A percentile compares a stretch with the other conserved stretches of the same genome.
These are phyloP conservation scores for Geotria australis DNA, from an alignment of 2,797 vertebrate genomes.

Conservation along the genomic window DNA sequence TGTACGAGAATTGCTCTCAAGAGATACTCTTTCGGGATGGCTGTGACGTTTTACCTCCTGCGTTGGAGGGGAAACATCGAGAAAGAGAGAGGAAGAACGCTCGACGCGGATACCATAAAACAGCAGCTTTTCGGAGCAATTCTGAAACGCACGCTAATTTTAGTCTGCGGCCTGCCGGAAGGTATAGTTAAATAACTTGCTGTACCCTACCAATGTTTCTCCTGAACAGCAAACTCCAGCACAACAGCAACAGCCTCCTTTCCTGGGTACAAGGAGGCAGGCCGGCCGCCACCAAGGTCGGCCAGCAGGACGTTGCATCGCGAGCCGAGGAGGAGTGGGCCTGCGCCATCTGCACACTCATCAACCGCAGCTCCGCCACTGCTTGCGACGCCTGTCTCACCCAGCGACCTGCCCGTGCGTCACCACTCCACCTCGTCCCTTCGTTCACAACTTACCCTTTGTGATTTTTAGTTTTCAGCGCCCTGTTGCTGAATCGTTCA, in stretches of 20 bases:
- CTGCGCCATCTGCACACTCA: constrained; percentile 40
- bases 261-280: constrained; percentile 13
- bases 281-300: constrained; percentile 7
- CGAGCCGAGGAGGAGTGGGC: constrained; percentile 48
- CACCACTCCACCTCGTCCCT: no score
- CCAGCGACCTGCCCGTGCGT: constrained; percentile 31
- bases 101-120: background rate
- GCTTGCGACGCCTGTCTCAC: constrained; percentile 50
- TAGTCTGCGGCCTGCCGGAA: background rate
- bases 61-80: no score
- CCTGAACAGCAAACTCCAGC: constrained; percentile 20
- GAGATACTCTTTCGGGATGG: no score
- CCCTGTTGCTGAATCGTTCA: background rate
- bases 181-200: no score
- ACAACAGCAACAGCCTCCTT: constrained; percentile 20
- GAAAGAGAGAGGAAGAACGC: no score
- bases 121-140: constrained; percentile 4
- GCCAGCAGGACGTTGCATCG: constrained; percentile 9
- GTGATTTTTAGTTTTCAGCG: background rate
- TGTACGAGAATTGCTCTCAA: no score
- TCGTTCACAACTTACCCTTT: no score
- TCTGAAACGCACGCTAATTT: background rate
- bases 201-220: constrained; percentile 2
- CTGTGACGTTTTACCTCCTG: no score
- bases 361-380: constrained; percentile 29